These are phyloP conservation scores for Tetramorium simillimum DNA, from an alignment of 1,140 invertebrate species.

Conservation along the genomic window DNA sequence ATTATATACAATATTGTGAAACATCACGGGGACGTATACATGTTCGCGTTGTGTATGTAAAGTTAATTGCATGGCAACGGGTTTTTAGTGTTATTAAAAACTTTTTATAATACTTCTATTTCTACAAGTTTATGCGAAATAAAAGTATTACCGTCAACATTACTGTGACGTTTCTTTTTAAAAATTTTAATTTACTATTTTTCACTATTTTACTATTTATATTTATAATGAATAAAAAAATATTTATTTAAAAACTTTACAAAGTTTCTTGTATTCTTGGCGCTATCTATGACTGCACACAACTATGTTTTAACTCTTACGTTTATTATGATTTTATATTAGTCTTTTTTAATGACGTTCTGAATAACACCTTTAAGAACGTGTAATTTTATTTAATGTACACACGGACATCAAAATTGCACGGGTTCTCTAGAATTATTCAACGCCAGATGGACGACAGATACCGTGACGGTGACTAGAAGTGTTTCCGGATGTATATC, in stretches of 20 bases:
- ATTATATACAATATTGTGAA: slow-evolving; percentile 2
- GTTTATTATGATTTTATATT: not conserved
- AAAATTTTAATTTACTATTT: not conserved
- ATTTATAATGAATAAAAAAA: not conserved
- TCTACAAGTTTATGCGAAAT: not conserved
- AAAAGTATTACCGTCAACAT: not conserved
- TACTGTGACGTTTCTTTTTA: not conserved
- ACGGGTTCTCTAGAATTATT: not conserved
- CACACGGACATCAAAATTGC: not conserved
- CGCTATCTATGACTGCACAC: not conserved
- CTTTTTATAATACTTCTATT: not conserved
- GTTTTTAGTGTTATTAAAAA: not conserved
- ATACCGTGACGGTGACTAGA: slow-evolving; percentile 60
- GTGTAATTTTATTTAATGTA: not conserved
- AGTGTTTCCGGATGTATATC: slow-evolving; percentile 73
- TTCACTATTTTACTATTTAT: not conserved
- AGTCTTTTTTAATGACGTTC: not conserved
- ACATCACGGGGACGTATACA: not conserved
- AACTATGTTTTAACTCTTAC: not conserved
- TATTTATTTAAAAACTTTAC: no score
- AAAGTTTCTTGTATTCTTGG: not conserved
- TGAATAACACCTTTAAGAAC: not conserved
- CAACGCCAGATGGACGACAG: slow-evolving; percentile 14
- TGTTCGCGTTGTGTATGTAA: not conserved
- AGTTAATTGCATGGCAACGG: not conserved